These are phyloP conservation scores for Acleris emargana DNA, from an alignment of 2,888 invertebrate species.

Conservation along the genomic window DNA sequence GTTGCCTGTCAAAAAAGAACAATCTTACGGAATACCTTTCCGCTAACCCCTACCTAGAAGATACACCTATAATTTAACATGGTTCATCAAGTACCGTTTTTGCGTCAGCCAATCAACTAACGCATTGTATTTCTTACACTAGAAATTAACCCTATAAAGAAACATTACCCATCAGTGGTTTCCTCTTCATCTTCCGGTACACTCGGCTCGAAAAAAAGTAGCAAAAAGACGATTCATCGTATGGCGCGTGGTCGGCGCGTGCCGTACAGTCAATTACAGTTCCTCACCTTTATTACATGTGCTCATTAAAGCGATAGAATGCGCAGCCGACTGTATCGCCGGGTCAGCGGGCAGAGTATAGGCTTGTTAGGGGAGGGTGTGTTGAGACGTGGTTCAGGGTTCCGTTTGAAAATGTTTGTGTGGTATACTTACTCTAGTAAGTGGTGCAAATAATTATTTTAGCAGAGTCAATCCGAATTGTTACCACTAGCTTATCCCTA, in stretches of 20 bases:
- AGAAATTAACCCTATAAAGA: slow-evolving; percentile 15
- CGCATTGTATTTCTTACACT: neutral
- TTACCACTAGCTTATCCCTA: too few species aligned
- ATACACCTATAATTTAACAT: too few species aligned
- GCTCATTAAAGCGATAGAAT: slow-evolving; percentile 76
- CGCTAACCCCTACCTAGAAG: too few species aligned
- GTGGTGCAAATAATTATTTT: too few species aligned
- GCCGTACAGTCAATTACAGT: slow-evolving; percentile 73
- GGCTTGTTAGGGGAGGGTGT: slow-evolving; percentile 27
- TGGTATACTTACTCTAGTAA: too few species aligned
- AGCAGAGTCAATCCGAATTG: too few species aligned
- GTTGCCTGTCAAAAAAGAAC: too few species aligned
- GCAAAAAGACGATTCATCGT: slow-evolving; percentile 20
- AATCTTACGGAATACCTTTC: too few species aligned
- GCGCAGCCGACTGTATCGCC: slow-evolving; percentile 73
- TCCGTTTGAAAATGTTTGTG: neutral
- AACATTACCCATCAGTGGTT: slow-evolving; percentile 17
- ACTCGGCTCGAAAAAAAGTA: slow-evolving; percentile 9
- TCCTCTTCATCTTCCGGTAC: slow-evolving; percentile 31
- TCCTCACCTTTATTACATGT: slow-evolving; percentile 75
- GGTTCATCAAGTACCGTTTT: too few species aligned
- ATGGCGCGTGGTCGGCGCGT: slow-evolving; percentile 73
- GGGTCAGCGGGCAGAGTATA: slow-evolving; percentile 29
- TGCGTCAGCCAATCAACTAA: neutral
- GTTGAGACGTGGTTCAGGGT: slow-evolving; percentile 23